phyloP scores from a whole-genome alignment of 2,888 invertebrate genomes.

The Stegophylla sp. region DNA sequence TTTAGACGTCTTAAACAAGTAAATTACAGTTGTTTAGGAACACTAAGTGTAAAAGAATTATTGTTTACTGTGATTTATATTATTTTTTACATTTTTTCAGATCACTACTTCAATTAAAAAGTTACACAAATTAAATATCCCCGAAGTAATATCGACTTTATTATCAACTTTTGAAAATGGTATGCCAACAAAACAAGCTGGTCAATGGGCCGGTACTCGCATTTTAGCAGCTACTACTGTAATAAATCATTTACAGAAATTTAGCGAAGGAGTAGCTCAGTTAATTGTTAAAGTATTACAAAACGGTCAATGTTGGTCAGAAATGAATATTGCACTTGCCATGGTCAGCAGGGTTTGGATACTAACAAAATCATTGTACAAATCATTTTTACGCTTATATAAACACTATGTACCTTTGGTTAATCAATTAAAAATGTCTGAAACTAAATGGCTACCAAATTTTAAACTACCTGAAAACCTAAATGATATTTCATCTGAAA shows the following conservation, averaged over 20 bases:
- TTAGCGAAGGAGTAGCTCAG: constrained; percentile 30
- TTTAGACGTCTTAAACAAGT: constrained; percentile 55
- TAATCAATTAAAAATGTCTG: constrained; percentile 23
- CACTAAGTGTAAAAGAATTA: not conserved
- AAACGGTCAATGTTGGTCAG: constrained; percentile 49
- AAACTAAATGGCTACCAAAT: constrained; percentile 18
- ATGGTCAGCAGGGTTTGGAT: constrained; percentile 56
- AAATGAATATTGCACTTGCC: constrained; percentile 51
- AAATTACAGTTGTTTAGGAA: not conserved
- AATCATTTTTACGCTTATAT: constrained; percentile 19
- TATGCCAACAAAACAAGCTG: constrained; percentile 37
- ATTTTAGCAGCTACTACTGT: constrained; percentile 26
- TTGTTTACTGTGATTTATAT: not conserved
- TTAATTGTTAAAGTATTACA: constrained; percentile 39
- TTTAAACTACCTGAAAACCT: constrained; percentile 17
- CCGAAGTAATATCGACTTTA: constrained; percentile 23
- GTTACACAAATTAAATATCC: constrained; percentile 21
- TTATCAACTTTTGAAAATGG: constrained; percentile 33
- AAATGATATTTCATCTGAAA: constrained; percentile 3
- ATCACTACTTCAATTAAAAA: constrained; percentile 27
- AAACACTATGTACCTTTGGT: constrained; percentile 15
- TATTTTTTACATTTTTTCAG: constrained; percentile 17
- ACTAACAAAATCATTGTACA: constrained; percentile 32
- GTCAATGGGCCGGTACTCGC: constrained; percentile 36
- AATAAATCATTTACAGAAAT: constrained; percentile 14